Evolutionary conservation across 1,140 invertebrate species (phyloP), one percentile per base, ranked within the genome.

Genomic region (Geopemphigus sp.): DNA sequence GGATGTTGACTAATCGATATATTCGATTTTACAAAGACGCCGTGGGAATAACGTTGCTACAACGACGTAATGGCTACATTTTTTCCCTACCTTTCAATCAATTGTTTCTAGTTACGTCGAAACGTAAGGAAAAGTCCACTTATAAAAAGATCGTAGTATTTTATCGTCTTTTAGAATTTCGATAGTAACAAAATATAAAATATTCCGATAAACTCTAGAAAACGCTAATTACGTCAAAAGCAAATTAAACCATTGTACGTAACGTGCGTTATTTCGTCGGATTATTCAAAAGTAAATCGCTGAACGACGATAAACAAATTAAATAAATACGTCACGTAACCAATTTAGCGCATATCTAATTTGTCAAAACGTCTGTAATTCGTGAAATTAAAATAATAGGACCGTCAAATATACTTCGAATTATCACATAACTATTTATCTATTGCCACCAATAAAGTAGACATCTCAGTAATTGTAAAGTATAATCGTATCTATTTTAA

Each of bases 31-130:
- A 47, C n/a, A 78, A 4, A 78, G 8, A 19, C 17, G 12, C 45
- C 32, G 57, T 78, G 74, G 22, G 56, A 78, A 78, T 78, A 29
- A 15, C 57, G 56, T 78, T 61, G 14, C 26, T 78, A 24, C 26
- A 19, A 24, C 24, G 61, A 76, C 73, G 61, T 61, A 63, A 72
- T 54, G 24, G 29, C 26, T 12, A 72, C 47, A 15, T 32, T 29
- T 54, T 53, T n/a, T 26, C 5, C n/a, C 22, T n/a, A 54, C 53
- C 47, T 17, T 19, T 61, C 15, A 29, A 26, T 70, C 47, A 6
- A 50, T 50, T 39, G 32, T 39, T 39, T 39, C 8, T 8, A 39
- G 3, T 39, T 39, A 39, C 32, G 8, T 39, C 32, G 8, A 54
- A 72, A n/a, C n/a, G 19, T 47, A 24, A 24, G 14, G 47, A 6